phyloP scores from a whole-genome alignment of 2,888 invertebrate genomes.

The Pilophorus perplexus region DNA sequence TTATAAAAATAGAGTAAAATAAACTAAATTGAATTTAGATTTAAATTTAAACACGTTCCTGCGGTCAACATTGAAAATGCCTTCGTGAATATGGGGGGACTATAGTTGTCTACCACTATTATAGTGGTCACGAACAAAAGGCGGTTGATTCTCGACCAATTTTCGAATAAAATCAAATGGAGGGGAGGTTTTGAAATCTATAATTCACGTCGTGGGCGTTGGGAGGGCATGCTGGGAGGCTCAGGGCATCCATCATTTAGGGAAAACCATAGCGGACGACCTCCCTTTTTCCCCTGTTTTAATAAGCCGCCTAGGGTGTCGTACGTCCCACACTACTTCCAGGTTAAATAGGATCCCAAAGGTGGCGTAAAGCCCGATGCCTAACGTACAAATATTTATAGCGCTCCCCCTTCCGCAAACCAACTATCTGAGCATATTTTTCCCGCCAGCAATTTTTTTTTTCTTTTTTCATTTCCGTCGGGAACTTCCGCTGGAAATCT shows the following conservation, averaged over 20 bases:
- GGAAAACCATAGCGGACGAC: neutral
- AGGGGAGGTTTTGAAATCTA: constrained; percentile 16
- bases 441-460: neutral
- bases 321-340: constrained; percentile 9
- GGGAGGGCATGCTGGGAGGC: constrained; percentile 1
- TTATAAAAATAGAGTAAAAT: no score
- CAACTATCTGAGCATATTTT: neutral
- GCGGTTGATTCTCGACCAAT: no score
- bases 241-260: constrained; percentile 17
- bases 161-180: constrained; percentile 28
- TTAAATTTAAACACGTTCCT: no score
- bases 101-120: no score
- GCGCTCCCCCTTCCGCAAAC: neutral
- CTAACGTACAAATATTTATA: constrained; percentile 23
- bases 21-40: no score
- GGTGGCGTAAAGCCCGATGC: constrained; percentile 13
- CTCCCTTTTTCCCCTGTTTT: neutral
- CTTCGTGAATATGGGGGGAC: no score
- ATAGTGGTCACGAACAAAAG: no score
- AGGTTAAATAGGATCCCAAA: constrained; percentile 16
- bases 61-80: no score
- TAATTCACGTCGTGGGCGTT: constrained; percentile 8
- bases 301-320: constrained; percentile 24
- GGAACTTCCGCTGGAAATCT: neutral
- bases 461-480: neutral